These are phyloP conservation scores for Gymnocephalus cernua DNA, from an alignment of 2,113 vertebrate genomes.

Conservation along the genomic window DNA sequence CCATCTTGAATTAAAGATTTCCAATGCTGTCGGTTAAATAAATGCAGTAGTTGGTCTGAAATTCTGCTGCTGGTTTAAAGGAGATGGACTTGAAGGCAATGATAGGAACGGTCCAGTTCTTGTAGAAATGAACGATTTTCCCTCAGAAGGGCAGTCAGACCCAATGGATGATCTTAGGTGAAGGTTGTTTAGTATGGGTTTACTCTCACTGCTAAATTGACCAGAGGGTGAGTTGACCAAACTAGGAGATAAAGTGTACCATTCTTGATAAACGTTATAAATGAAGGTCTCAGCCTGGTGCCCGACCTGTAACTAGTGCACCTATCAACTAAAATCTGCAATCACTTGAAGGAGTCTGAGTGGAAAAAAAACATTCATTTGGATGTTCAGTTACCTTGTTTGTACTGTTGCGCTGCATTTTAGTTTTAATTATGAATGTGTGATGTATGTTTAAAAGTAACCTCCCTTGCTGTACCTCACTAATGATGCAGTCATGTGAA, in stretches of 20 bases:
- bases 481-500: conserved; percentile 16
- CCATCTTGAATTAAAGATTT: not conserved
- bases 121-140: not conserved
- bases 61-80: not conserved
- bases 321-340: not conserved
- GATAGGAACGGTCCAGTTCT: not conserved
- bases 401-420: conserved; percentile 14
- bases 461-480: conserved; percentile 18
- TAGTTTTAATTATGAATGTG: not conserved
- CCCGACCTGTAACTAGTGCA: not conserved
- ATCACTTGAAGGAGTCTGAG: not conserved
- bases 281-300: not conserved
- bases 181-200: not conserved
- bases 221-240: not conserved
- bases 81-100: not conserved
- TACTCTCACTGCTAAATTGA: too few relatives aligned
- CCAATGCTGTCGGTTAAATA: not conserved
- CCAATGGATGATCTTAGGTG: not conserved
- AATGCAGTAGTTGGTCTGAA: not conserved
- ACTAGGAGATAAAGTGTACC: not conserved
- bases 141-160: not conserved
- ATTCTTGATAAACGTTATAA: not conserved
- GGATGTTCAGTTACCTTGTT: not conserved
- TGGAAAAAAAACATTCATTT: not conserved
- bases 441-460: not conserved